Evolutionary conservation across 2,888 invertebrate genomes (phyloP).

Genomic region (Stenodema calcarata): DNA sequence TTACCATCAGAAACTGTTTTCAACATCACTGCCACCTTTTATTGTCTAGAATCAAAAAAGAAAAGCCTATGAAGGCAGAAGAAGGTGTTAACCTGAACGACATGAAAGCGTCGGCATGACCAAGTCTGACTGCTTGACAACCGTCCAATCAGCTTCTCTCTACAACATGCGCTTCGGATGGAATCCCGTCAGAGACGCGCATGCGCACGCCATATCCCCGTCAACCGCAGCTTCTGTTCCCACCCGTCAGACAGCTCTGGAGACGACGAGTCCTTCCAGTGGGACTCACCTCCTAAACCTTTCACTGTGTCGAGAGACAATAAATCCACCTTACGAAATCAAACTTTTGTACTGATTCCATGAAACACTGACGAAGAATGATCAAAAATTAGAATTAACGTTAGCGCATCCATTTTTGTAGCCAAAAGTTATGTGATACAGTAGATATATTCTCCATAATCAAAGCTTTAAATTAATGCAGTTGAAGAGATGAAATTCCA

Average conservation of each 20-base stretch:
- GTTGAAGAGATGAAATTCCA: neutral
- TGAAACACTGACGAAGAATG: neutral
- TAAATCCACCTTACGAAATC: neutral
- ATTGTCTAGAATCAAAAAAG: neutral
- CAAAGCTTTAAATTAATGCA: neutral
- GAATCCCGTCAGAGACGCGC: neutral
- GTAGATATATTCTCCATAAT: neutral
- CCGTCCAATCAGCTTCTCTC: neutral
- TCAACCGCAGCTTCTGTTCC: neutral
- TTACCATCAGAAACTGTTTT: no score
- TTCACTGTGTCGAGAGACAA: neutral
- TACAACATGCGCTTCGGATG: neutral
- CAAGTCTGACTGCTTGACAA: neutral
- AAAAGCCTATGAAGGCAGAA: neutral
- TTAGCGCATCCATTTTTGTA: neutral
- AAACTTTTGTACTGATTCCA: neutral
- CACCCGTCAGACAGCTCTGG: neutral
- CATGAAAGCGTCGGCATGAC: slow-evolving; percentile 3
- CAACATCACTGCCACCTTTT: neutral
- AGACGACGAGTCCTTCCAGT: neutral
- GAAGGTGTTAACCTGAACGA: slow-evolving; percentile 24
- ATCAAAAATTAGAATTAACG: neutral
- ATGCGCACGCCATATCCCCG: neutral
- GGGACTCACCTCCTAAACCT: neutral
- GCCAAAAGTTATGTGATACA: neutral